Evolutionary conservation across 2,888 invertebrate species (phyloP), one percentile per base, ranked within the genome.

Genomic region (Agriopis leucophaearia): DNA sequence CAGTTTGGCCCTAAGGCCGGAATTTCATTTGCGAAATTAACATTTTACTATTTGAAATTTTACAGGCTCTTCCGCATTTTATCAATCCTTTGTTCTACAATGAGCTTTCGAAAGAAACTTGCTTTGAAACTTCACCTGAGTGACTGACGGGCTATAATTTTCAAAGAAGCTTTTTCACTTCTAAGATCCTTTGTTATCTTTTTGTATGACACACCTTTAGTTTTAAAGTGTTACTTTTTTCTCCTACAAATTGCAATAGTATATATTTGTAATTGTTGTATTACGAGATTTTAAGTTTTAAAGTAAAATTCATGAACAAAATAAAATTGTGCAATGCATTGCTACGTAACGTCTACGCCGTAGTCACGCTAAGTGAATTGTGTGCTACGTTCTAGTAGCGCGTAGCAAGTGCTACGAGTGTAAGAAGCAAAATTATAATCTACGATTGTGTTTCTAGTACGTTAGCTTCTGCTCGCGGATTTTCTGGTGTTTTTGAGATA

Each of bases 21-120:
- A 87, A 87, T 90, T 92, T 91, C 86, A 90, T 91, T 91, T 87
- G 76, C 82, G 80, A 80, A 89, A 90, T 90, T 90, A 91, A 89
- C 88, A 86, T 90, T 89, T 89, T 86, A 88, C 88, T 89, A 91
- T 88, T 85, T 82, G 81, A 76, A 85, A 86, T 87, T 89, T 88
- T 84, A 88, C 83, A 77, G 80, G 75, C 74, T 77, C 82, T 86
- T 86, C 82, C 82, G 84, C 83, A 86, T 87, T 83, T 50, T 38
- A 36, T 16, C 47, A 38, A 38, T 38, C 58, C 58, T 58, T 58
- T 58, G 58, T 58, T 38, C 16, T n/a, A 47, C 12, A 48, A 16
- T 15, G 36, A 44, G 40, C 10, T 36, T 35, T 74, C 73, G 75
- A 51, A 44, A 64, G 35, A 40, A 56, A 18, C 70, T 64, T 59